These are phyloP conservation scores for Apis laboriosa DNA, from an alignment of 1,140 invertebrate genomes.

Conservation along the genomic window DNA sequence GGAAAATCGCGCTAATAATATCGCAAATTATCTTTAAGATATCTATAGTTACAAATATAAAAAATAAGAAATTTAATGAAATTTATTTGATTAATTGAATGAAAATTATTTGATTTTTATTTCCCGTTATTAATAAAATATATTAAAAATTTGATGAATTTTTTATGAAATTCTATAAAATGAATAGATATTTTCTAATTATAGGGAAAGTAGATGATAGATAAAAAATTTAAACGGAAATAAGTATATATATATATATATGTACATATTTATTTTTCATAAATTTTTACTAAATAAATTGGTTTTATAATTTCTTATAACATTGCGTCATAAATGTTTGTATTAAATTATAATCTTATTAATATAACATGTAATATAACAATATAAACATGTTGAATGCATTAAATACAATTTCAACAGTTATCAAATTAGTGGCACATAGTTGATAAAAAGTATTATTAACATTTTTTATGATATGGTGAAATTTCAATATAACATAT, in stretches of 20 bases:
- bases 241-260: slow-evolving; percentile 25
- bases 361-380: slow-evolving; percentile 33
- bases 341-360: slow-evolving; percentile 2
- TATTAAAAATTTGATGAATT: neutral
- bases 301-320: slow-evolving; percentile 28
- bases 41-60: too few species aligned
- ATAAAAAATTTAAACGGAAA: neutral
- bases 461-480: slow-evolving; percentile 22
- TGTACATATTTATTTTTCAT: slow-evolving; percentile 56
- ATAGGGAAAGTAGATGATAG: neutral
- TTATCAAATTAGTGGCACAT: slow-evolving; percentile 2
- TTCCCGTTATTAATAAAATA: neutral
- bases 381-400: slow-evolving; percentile 44
- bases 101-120: neutral
- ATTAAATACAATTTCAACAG: slow-evolving; percentile 15
- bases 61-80: neutral
- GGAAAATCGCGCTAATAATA: neutral
- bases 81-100: too few species aligned
- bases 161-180: neutral
- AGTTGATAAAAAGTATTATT: neutral
- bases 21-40: neutral
- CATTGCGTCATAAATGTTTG: slow-evolving; percentile 22
- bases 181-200: neutral
- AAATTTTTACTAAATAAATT: slow-evolving; percentile 36
- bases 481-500: slow-evolving; percentile 14